Conservation (phyloP, 2,113 vertebrate species). For the Myrmecophaga tridactyla region DNA sequence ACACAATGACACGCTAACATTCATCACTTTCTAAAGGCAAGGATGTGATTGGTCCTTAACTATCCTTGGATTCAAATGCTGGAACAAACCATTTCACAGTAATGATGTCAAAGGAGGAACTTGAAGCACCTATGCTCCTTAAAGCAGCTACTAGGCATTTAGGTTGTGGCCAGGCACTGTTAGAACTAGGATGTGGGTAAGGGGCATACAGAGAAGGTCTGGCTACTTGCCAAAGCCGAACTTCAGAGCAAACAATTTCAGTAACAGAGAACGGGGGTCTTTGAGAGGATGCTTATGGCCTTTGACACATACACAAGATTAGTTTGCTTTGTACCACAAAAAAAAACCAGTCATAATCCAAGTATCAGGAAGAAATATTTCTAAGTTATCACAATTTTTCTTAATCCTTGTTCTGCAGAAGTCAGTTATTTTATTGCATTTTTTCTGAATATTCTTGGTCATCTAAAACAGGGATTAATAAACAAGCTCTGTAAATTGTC, state of each 20-base stretch:
- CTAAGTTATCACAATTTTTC: background rate
- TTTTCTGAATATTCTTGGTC: background rate
- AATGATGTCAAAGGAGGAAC: background rate
- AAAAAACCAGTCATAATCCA: background rate
- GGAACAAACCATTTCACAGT: background rate
- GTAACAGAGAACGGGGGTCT: background rate
- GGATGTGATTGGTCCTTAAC: background rate
- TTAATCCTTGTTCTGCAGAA: constrained; percentile 14
- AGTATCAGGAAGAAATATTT: constrained; percentile 50
- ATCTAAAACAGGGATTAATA: background rate
- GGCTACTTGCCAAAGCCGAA: constrained; percentile 11
- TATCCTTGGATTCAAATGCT: background rate
- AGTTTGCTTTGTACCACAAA: background rate
- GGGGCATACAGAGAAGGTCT: background rate
- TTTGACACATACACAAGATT: constrained; percentile 38
- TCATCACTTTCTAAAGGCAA: constrained; percentile 33
- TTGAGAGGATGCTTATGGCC: background rate
- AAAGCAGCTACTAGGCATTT: background rate
- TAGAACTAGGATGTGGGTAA: background rate
- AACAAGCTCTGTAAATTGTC: background rate
- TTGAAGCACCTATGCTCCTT: background rate
- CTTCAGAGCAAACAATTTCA: background rate
- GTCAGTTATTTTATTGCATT: background rate
- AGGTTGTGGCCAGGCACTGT: background rate
- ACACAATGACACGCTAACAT: constrained; percentile 46